phyloP scores from a whole-genome alignment of 2,888 invertebrate genomes.

The Phyto melanocephala region DNA sequence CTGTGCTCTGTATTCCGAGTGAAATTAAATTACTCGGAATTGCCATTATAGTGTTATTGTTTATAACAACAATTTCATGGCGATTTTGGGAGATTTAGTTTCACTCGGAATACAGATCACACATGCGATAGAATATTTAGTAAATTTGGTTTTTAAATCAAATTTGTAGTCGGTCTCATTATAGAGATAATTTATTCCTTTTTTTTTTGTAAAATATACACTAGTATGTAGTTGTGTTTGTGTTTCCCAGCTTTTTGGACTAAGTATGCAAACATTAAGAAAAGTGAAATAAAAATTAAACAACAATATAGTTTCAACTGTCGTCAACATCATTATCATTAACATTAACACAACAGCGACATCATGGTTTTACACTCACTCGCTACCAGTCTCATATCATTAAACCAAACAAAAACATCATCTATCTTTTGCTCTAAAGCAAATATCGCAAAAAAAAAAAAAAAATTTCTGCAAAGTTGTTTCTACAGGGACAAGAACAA shows the following conservation, averaged over 20 bases:
- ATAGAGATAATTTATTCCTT: neutral
- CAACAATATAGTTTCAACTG: conserved; percentile 52
- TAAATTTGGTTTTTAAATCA: too few relatives aligned
- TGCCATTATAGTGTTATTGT: too few relatives aligned
- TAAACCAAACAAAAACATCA: conserved; percentile 12
- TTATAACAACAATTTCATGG: too few relatives aligned
- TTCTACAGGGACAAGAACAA: conserved; percentile 48
- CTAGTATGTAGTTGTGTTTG: neutral
- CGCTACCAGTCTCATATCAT: neutral
- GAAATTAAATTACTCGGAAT: too few relatives aligned
- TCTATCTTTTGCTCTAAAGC: neutral
- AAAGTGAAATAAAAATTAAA: neutral
- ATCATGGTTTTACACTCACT: conserved; percentile 12
- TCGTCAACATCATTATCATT: conserved; percentile 49
- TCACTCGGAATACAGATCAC: too few relatives aligned
- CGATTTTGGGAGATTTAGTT: too few relatives aligned
- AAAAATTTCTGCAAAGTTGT: conserved; percentile 58
- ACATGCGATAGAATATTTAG: too few relatives aligned
- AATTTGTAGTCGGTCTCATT: neutral
- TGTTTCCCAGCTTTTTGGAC: neutral
- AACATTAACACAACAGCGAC: conserved; percentile 42
- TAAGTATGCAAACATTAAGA: neutral
- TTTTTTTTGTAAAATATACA: neutral
- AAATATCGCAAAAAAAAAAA: neutral
- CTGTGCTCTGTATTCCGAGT: too few relatives aligned